Base-by-base conservation (phyloP, 2,888 invertebrate species). In the Drosophila rubida region DNA sequence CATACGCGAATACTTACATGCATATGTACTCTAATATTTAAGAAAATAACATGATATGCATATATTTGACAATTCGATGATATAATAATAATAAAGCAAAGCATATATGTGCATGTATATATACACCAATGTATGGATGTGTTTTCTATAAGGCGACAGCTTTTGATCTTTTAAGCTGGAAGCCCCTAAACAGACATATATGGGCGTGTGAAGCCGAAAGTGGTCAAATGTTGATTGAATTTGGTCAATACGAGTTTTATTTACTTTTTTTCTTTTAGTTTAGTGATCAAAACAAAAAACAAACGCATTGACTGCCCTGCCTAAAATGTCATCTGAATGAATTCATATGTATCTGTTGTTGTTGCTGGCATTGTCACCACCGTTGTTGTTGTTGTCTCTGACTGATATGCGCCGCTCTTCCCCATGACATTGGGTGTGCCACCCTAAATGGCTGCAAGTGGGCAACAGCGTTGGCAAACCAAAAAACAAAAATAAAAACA, bases 191-290 rank as follows among this genome's bases (percentile, higher is more conserved):
- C 22, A 55, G 2, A 9, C 77, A 69, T 48, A 63, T 75, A 75
- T 78, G 69, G 78, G 48, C 41, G 67, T 69, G 61, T 57, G 46
- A 32, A 49, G 75, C 65, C 55, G 55, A 62, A 74, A 68, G 42
- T 58, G 54, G 60, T 44, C 60, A 73, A 69, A 35, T 57, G 67
- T 68, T 82, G 71, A 82, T 69, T 80, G 61, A 68, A 66, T 82
- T 80, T 82, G 77, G 80, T 79, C 80, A 79, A 70, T 63, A 41
- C 76, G 54, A 63, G 64, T 70, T 69, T 63, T 44, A 19, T 48
- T 53, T 44, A 23, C 42, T 53, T 65, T 30, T 51, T 65, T 30
- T 50, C 9, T 44, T n/a, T 49, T 49, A 22, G 57, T 53, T 53
- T n/a, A n/a, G 32, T 4, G 32, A 32, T 32, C 53, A 67, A 66